phyloP scores from a whole-genome alignment of 2,888 invertebrate genomes.

The Crioceris asparagi region DNA sequence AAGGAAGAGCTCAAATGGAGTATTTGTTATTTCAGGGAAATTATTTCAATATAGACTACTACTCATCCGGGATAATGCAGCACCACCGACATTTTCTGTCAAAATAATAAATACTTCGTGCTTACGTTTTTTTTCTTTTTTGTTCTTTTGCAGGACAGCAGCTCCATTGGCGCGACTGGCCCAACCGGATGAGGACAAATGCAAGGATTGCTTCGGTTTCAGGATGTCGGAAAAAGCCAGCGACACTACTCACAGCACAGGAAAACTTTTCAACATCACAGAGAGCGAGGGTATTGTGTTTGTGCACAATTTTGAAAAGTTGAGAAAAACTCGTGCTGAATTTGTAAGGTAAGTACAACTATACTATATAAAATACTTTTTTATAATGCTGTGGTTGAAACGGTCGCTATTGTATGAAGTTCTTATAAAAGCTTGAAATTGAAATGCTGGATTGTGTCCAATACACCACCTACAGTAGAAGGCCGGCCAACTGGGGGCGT shows the following conservation, averaged over 20 bases:
- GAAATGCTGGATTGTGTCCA: too few relatives aligned
- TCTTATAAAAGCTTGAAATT: too few relatives aligned
- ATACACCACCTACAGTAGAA: too few relatives aligned
- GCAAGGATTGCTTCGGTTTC: slow-evolving; percentile 20
- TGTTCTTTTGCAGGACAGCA: slow-evolving; percentile 34
- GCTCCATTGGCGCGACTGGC: slow-evolving; percentile 38
- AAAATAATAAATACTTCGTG: background rate
- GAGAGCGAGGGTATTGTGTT: slow-evolving; percentile 46
- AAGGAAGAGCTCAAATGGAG: too few relatives aligned
- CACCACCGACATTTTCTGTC: too few relatives aligned
- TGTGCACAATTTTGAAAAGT: slow-evolving; percentile 39
- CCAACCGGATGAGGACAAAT: slow-evolving; percentile 33
- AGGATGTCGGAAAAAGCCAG: slow-evolving; percentile 13
- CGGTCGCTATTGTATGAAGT: too few relatives aligned
- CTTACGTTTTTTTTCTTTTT: background rate
- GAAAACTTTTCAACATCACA: slow-evolving; percentile 44
- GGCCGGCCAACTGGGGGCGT: too few relatives aligned
- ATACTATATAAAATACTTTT: background rate
- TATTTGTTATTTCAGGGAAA: too few relatives aligned
- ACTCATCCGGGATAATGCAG: too few relatives aligned
- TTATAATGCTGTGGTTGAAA: too few relatives aligned
- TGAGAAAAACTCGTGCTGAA: slow-evolving; percentile 35
- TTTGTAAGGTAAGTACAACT: slow-evolving; percentile 32
- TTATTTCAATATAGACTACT: too few relatives aligned
- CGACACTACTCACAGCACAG: slow-evolving; percentile 7